A percentile compares a stretch with the other conserved stretches of the same genome.
Conservation (phyloP, 2,113 vertebrate genomes). For the Mungos mungo region DNA sequence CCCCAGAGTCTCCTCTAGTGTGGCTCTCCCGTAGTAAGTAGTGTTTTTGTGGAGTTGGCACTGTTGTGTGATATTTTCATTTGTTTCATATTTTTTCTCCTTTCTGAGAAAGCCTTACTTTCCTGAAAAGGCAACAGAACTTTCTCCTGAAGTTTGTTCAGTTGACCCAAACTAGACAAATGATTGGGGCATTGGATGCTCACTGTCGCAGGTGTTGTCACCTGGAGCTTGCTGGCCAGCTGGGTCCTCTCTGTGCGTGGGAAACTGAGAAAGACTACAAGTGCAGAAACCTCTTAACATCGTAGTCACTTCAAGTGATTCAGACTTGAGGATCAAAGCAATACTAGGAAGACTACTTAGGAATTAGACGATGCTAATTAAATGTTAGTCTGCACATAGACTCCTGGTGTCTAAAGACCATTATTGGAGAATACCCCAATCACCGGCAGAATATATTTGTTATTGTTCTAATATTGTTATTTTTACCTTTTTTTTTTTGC, state of each 20-base stretch:
- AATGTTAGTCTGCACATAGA: background rate
- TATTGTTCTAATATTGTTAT: background rate
- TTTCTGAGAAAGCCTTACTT: conserved; percentile 89
- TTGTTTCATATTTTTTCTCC: background rate
- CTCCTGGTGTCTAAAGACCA: background rate
- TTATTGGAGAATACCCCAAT: background rate
- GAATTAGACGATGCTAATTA: background rate
- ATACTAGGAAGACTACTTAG: background rate
- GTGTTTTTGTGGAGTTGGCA: background rate
- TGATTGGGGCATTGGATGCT: conserved; percentile 91
- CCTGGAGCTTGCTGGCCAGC: conserved; percentile 91
- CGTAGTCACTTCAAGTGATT: background rate
- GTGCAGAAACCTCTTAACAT: background rate
- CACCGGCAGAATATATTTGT: background rate
- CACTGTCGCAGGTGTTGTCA: conserved; percentile 90
- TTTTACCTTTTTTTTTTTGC: background rate
- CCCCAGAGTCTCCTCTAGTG: background rate
- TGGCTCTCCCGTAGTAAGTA: background rate
- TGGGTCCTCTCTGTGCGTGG: conserved; percentile 86
- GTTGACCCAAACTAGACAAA: conserved; percentile 96
- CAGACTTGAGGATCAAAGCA: background rate
- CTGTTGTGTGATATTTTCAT: background rate
- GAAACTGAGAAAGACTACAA: background rate
- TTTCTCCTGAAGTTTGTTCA: conserved; percentile 97
- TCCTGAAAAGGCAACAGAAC: conserved; percentile 93